These are phyloP conservation scores for Microtus pennsylvanicus DNA, from an alignment of 2,113 vertebrate genomes.

Conservation along the genomic window DNA sequence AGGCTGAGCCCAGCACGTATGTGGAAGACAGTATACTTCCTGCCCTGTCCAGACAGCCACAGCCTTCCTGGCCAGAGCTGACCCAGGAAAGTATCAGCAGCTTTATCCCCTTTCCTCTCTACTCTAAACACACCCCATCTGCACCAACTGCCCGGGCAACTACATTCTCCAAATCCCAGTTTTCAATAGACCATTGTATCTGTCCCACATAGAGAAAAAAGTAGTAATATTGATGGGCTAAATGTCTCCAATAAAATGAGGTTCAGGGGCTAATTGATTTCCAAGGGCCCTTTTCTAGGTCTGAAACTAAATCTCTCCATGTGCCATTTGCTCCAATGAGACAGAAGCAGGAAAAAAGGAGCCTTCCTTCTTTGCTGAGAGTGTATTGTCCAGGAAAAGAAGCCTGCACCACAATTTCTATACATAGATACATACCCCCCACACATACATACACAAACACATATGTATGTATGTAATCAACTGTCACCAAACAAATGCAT, in stretches of 20 bases:
- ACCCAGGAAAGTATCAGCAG: constrained; percentile 22
- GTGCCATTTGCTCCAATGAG: constrained; percentile 14
- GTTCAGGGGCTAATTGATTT: constrained; percentile 69
- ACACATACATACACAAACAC: no score
- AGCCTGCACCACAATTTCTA: not conserved
- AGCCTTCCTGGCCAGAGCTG: not conserved
- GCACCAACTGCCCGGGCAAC: constrained; percentile 32
- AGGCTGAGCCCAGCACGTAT: not conserved
- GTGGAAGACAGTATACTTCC: not conserved
- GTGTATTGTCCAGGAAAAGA: not conserved
- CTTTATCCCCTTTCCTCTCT: not conserved
- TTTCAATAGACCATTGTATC: constrained; percentile 52
- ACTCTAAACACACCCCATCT: constrained; percentile 8
- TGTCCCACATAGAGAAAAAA: constrained; percentile 48
- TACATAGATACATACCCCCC: not conserved
- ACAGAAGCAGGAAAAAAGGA: not conserved
- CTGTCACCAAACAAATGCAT: not conserved
- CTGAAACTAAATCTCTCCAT: constrained; percentile 61
- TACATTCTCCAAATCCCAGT: not conserved
- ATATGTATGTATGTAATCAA: not conserved
- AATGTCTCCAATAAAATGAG: constrained; percentile 69
- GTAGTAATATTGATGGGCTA: constrained; percentile 62
- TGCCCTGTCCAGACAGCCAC: not conserved
- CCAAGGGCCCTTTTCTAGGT: constrained; percentile 66
- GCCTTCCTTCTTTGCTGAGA: not conserved